phyloP scores from a whole-genome alignment of 2,888 invertebrate genomes.

The Caradrina kadenii region DNA sequence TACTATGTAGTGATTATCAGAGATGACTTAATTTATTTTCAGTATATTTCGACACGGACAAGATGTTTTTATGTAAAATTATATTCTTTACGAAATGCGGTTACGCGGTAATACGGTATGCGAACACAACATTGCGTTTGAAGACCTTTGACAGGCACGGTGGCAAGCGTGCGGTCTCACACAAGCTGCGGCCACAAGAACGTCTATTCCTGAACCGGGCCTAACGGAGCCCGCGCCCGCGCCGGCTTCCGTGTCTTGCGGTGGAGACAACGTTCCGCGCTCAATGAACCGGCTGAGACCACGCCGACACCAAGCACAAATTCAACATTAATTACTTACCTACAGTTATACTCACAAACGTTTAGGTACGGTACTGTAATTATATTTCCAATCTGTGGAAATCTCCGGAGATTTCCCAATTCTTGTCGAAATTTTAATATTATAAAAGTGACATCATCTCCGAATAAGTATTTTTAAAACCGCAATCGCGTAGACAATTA shows the following conservation, averaged over 20 bases:
- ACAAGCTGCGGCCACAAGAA: constrained; percentile 51
- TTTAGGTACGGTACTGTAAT: constrained; percentile 21
- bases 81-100: constrained; percentile 24
- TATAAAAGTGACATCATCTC: constrained; percentile 54
- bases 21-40: background rate
- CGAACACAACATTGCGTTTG: constrained; percentile 38
- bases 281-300: constrained; percentile 45
- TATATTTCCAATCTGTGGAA: constrained; percentile 29
- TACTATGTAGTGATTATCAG: too few relatives aligned
- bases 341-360: constrained; percentile 26
- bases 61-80: constrained; percentile 5
- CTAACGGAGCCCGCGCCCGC: constrained; percentile 46
- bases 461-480: constrained; percentile 46
- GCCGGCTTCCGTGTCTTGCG: constrained; percentile 63
- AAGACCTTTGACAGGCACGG: constrained; percentile 48
- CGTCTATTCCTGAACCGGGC: constrained; percentile 50
- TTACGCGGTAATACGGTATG: constrained; percentile 22
- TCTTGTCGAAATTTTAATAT: constrained; percentile 46
- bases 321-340: constrained; percentile 35
- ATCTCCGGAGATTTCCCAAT: constrained; percentile 31
- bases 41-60: background rate
- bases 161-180: constrained; percentile 47
- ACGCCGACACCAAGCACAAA: constrained; percentile 40
- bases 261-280: constrained; percentile 48
- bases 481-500: constrained; percentile 54